These are phyloP conservation scores for Illadopsis cleaveri DNA, from an alignment of 2,113 vertebrate species.

Conservation along the genomic window DNA sequence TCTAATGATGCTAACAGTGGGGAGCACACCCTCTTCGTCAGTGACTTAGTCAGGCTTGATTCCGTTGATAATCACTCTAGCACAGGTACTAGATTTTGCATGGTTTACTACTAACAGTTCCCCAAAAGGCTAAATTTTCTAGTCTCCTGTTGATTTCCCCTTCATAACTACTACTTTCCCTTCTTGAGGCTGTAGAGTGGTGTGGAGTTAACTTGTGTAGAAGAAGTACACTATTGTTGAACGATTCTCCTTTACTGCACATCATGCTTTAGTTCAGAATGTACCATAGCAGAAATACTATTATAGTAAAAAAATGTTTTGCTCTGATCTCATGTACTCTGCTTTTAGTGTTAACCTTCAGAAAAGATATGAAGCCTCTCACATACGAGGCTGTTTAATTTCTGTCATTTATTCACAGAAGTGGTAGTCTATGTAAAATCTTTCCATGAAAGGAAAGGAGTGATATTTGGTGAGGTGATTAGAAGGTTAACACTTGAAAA, in stretches of 20 bases:
- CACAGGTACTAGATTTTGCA: slow-evolving; percentile 82
- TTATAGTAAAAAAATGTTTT: neutral
- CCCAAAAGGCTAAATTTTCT: slow-evolving; percentile 13
- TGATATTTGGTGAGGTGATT: neutral
- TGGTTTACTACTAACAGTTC: slow-evolving; percentile 57
- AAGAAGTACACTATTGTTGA: neutral
- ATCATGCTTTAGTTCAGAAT: neutral
- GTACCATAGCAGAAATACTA: neutral
- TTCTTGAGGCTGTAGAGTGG: neutral
- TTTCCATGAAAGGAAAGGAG: neutral
- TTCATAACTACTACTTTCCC: neutral
- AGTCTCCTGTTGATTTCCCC: slow-evolving; percentile 7
- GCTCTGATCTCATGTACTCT: neutral
- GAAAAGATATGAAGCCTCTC: neutral
- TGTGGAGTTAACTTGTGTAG: neutral
- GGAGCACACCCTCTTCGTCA: slow-evolving; percentile 82
- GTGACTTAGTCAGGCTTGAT: slow-evolving; percentile 78
- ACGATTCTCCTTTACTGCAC: neutral
- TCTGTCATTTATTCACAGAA: neutral
- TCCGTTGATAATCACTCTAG: slow-evolving; percentile 81
- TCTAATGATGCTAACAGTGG: slow-evolving; percentile 84
- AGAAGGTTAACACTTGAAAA: neutral
- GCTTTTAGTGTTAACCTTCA: neutral
- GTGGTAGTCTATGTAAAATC: neutral
- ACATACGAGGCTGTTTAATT: neutral